Percentiles rank a stretch among this genome's conserved stretches.
phyloP scores from a whole-genome alignment of 2,888 invertebrate species.

The Lamellibrachia satsuma region DNA sequence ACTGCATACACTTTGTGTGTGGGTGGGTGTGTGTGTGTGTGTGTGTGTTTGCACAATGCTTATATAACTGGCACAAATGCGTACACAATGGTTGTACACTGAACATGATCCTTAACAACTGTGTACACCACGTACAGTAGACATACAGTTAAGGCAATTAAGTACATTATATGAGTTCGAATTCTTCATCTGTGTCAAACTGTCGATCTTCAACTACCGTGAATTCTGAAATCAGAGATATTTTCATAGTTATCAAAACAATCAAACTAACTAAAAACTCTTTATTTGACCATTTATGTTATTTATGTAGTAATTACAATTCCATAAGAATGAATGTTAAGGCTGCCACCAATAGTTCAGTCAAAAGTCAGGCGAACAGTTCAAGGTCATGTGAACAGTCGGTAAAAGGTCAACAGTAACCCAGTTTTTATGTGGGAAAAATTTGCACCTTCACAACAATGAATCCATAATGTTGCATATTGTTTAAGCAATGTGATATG shows the following conservation, averaged over 20 bases:
- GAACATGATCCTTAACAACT: background rate
- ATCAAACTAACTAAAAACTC: background rate
- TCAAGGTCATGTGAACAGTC: no score
- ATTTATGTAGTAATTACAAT: background rate
- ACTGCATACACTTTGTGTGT: background rate
- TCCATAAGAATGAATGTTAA: no score
- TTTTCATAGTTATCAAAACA: background rate
- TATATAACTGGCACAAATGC: background rate
- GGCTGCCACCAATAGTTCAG: no score
- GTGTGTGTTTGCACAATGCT: background rate
- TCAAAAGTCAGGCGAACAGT: no score
- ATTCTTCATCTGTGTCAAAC: slow-evolving; percentile 2
- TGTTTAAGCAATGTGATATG: no score
- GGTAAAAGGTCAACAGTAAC: no score
- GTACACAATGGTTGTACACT: background rate
- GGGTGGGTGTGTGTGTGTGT: background rate
- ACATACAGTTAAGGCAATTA: background rate
- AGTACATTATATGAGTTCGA: background rate
- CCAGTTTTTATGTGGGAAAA: no score
- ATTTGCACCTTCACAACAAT: no score
- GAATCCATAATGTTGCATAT: no score
- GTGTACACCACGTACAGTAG: background rate
- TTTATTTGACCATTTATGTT: background rate
- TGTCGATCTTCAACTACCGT: background rate
- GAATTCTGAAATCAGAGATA: slow-evolving; percentile 9